A percentile compares a stretch with the other conserved stretches of the same genome.
phyloP scores from a whole-genome alignment of 1,140 invertebrate species.

The Temnothorax curvispinosus region DNA sequence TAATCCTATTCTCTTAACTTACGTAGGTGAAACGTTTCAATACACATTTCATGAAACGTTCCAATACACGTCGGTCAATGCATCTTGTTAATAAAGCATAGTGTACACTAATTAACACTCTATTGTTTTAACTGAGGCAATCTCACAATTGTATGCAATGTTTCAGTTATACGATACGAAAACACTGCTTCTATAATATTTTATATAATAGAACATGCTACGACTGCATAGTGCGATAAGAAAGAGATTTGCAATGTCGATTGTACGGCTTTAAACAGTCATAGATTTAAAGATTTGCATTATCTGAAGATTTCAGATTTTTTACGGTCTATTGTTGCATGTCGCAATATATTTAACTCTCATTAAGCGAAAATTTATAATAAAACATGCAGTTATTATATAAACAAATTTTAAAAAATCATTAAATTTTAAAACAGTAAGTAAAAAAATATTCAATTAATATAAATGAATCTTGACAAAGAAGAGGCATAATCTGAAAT shows the following conservation, averaged over 20 bases:
- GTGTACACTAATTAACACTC: not conserved
- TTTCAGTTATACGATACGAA: not conserved
- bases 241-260: not conserved
- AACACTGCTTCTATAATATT: not conserved
- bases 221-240: not conserved
- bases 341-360: not conserved
- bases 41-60: not conserved
- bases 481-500: not conserved
- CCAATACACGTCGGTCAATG: not conserved
- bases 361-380: not conserved
- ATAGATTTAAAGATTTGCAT: slow-evolving; percentile 13
- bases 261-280: not conserved
- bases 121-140: not conserved
- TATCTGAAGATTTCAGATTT: not conserved
- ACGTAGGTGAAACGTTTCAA: not conserved
- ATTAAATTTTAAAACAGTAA: not conserved
- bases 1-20: slow-evolving; percentile 34
- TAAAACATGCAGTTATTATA: not conserved
- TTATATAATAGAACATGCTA: not conserved
- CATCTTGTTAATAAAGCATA: not conserved
- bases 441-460: not conserved
- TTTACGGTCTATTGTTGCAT: slow-evolving; percentile 5
- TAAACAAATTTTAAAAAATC: not conserved
- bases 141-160: not conserved
- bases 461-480: slow-evolving; percentile 17